Percentiles rank a stretch among this genome's conserved stretches.
phyloP scores from a whole-genome alignment of 2,888 invertebrate genomes.

The Nephrotoma flavescens region DNA sequence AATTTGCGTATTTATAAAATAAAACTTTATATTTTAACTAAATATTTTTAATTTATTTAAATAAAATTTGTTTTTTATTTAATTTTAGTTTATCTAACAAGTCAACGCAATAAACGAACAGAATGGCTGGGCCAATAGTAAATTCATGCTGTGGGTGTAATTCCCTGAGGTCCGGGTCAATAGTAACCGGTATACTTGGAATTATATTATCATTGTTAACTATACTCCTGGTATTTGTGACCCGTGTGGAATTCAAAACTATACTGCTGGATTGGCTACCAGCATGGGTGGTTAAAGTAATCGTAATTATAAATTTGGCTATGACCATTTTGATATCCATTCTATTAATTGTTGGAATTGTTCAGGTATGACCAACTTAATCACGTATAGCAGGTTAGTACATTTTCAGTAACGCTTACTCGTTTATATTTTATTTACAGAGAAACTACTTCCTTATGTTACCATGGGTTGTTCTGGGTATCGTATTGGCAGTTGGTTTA shows the following conservation, averaged over 20 bases:
- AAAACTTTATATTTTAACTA: too few relatives aligned
- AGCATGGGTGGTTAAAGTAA: conserved; percentile 55
- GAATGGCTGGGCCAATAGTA: conserved; percentile 37
- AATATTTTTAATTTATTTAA: too few relatives aligned
- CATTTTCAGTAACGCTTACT: neutral
- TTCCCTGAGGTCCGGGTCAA: conserved; percentile 56
- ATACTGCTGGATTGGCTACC: conserved; percentile 59
- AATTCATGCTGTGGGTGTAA: conserved; percentile 56
- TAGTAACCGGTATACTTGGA: conserved; percentile 55
- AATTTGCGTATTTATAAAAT: too few relatives aligned
- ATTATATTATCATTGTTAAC: conserved; percentile 60
- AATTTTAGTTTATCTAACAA: neutral
- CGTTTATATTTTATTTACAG: conserved; percentile 33
- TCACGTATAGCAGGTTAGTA: neutral
- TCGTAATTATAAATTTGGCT: conserved; percentile 60
- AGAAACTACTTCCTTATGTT: conserved; percentile 69
- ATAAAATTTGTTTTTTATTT: neutral
- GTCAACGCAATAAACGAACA: neutral
- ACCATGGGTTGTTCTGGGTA: conserved; percentile 69
- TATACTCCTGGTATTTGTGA: conserved; percentile 50
- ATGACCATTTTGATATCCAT: conserved; percentile 70
- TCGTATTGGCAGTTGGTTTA: conserved; percentile 62
- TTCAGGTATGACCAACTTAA: conserved; percentile 43
- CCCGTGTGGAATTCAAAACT: conserved; percentile 56
- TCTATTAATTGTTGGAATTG: conserved; percentile 57